Evolutionary conservation across 1,140 invertebrate genomes (phyloP), one percentile per base, ranked within the genome.

Genomic region (Drosophila mauritiana): DNA sequence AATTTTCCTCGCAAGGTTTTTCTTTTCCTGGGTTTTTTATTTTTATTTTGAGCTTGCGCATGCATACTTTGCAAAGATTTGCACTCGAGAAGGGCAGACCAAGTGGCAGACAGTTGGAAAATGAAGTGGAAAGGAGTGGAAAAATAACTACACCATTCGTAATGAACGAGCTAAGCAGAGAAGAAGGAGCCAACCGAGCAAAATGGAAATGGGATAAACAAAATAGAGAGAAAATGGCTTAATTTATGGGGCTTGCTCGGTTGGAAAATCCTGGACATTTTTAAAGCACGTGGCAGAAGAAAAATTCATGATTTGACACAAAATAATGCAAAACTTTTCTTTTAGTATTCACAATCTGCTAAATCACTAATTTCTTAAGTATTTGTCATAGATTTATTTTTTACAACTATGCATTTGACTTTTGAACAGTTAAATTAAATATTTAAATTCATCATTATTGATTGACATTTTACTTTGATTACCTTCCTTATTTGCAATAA

Each of bases 81-180:
- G 51, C 67, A 69, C 36, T 69, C 13, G n/a, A 53, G 27, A 20
- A 45, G 15, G 31, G 20, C 56, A 45, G 61, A 43, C 55, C 56
- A 45, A 68, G 37, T 43, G 64, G 61, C 65, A 68, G 40, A 55
- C 40, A 53, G 59, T 34, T 25, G 64, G 64, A 49, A 42, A 63
- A 52, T 64, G 17, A 34, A 52, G 59, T 51, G 61, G 31, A 68
- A 68, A 55, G 40, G 15, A 22, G 45, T 22, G 42, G 31, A 15
- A 53, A 67, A 55, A 17, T 46, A 69, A 55, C 65, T 39, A 17
- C 40, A 46, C 45, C 10, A 17, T 39, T 68, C 13, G 13, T 55
- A 69, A 68, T 69, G 34, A 54, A 68, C 42, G 49, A 68, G 40
- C 31, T 55, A 46, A 68, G 48, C 13, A 5, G 31, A 27, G 12